Percentiles rank a stretch among this genome's conserved stretches.
Conservation (phyloP, 2,888 invertebrate genomes). For the Xanthostigma xanthostigma region DNA sequence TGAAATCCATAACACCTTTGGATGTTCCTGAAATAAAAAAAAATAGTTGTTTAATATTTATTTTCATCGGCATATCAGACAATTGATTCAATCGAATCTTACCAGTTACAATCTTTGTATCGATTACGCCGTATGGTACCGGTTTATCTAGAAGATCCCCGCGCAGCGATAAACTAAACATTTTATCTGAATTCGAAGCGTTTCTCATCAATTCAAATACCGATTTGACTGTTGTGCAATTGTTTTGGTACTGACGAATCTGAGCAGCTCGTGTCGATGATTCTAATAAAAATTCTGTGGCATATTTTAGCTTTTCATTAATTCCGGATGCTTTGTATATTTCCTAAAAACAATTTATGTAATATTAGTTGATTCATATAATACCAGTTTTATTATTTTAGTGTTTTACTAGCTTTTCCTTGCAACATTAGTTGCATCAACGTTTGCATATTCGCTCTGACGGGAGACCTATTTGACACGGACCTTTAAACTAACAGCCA, state of each 20-base stretch:
- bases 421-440: too few relatives aligned
- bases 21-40: slow-evolving; percentile 17
- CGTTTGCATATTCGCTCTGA: too few relatives aligned
- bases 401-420: too few relatives aligned
- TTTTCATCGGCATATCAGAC: background rate
- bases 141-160: slow-evolving; percentile 22
- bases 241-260: slow-evolving; percentile 14
- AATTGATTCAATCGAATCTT: slow-evolving; percentile 15
- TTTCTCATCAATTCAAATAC: slow-evolving; percentile 37
- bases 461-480: too few relatives aligned
- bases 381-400: too few relatives aligned
- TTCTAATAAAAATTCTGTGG: slow-evolving; percentile 38
- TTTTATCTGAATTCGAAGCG: slow-evolving; percentile 4
- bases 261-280: slow-evolving; percentile 15
- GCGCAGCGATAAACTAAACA: slow-evolving; percentile 17
- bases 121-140: slow-evolving; percentile 36
- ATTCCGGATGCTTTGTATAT: slow-evolving; percentile 35
- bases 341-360: slow-evolving; percentile 12
- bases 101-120: slow-evolving; percentile 37
- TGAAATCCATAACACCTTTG: slow-evolving; percentile 20
- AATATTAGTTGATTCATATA: too few relatives aligned
- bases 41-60: background rate
- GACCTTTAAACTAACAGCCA: too few relatives aligned
- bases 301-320: slow-evolving; percentile 30
- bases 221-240: slow-evolving; percentile 36